Evolutionary conservation across 2,797 vertebrate genomes (phyloP).

Genomic region (Gallirallus australis): DNA sequence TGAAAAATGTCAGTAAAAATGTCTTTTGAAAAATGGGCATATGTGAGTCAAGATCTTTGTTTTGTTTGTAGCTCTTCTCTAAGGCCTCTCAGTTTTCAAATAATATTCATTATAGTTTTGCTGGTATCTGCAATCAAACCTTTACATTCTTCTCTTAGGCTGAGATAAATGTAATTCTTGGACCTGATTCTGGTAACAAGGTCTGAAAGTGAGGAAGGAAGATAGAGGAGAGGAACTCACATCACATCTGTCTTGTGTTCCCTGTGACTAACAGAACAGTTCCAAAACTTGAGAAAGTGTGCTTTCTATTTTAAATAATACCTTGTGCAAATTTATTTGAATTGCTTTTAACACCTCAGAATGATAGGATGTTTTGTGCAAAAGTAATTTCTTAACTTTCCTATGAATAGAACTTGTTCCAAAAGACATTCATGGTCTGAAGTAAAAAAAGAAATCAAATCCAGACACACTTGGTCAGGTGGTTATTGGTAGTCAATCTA

Average conservation of each 20-base stretch:
- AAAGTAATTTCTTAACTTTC: background rate
- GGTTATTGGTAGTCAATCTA: background rate
- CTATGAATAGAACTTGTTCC: background rate
- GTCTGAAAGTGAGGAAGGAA: background rate
- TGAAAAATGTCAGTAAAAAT: background rate
- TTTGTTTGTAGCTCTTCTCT: background rate
- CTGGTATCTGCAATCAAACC: background rate
- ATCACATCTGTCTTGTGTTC: background rate
- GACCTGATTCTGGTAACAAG: background rate
- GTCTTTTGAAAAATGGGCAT: background rate
- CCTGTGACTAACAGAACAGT: background rate
- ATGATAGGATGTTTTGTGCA: background rate
- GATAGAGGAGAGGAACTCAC: background rate
- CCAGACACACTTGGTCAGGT: background rate
- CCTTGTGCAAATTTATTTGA: background rate
- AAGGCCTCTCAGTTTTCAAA: background rate
- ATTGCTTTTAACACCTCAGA: background rate
- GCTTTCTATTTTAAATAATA: background rate
- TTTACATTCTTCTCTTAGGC: background rate
- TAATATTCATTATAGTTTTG: background rate
- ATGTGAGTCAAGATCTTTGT: background rate
- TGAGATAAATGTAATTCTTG: background rate
- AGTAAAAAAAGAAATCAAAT: background rate
- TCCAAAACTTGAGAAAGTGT: background rate
- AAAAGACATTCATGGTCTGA: background rate